Base-by-base conservation (phyloP, 1,140 invertebrate genomes). In the Drosophila fuyamai region DNA sequence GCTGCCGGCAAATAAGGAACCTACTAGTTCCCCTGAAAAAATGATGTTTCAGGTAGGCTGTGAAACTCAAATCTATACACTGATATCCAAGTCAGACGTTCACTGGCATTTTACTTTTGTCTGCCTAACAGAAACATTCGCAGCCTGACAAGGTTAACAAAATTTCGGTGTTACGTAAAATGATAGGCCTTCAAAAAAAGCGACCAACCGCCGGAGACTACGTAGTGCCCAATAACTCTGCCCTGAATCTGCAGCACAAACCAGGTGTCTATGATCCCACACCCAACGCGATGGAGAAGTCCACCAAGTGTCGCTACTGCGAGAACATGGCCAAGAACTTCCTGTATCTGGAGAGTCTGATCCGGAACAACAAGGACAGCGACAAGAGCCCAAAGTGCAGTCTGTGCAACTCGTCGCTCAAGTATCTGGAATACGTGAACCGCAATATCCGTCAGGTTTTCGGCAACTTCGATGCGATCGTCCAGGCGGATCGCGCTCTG, bases 261-360 rank as follows among this genome's bases (percentile, higher is more conserved):
- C 27, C 70, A n/a, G 81, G 59, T 14, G 13, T 54, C 3, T 68
- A 46, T 18, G 71, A 88, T 27, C 59, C 65, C 13, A 27, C 67
- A 5, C 35, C 62, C 6, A 88, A 88, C 16, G 23, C 71, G 0
- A 76, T 75, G 44, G 83, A 86, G 18, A 35, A 65, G 29, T 12
- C 27, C 0, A 59, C 79, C 18, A 89, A 82, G 32, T 92, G 90
- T 43, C 76, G 78, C 12, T 81, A 92, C 40, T 92, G 90, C 38
- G 86, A 92, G 53, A 92, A 85, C 41, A 89, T 92, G 90, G 90
- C 90, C 5, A 92, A 92, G 48, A 91, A 92, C 60, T 92, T 92
- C 27, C 70, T 92, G 0, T 92, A 91, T n/a, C 58, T 92, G 50
- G 90, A 92, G 43, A 92, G 90, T 32, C 62, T 92, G n/a, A 90